Evolutionary conservation across 92 coral and sea anemone genomes (phyloP).

Genomic region (Zoanthus sociatus): DNA sequence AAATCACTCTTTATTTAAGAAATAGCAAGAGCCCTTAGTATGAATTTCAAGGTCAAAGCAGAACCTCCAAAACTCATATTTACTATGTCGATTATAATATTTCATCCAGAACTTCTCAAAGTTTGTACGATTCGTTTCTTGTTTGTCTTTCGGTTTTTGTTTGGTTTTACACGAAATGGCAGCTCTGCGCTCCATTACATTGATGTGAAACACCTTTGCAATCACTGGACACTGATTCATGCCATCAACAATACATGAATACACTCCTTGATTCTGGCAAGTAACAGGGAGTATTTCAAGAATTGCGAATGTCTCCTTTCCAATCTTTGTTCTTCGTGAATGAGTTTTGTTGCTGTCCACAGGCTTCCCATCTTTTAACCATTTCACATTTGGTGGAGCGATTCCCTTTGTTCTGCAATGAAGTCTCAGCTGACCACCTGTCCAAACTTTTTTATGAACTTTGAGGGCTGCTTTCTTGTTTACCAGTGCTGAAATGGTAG

Average conservation of each 20-base stretch:
- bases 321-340: background rate
- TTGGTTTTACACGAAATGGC: background rate
- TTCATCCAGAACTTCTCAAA: background rate
- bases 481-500: background rate
- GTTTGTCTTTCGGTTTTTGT: background rate
- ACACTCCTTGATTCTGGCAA: background rate
- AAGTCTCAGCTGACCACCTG: background rate
- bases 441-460: background rate
- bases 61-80: background rate
- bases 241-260: background rate
- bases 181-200: background rate
- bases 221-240: background rate
- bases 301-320: background rate
- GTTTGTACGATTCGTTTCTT: background rate
- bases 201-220: background rate
- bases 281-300: background rate
- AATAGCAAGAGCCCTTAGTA: background rate
- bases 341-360: background rate
- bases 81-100: background rate
- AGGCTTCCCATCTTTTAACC: conserved; percentile 11
- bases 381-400: background rate
- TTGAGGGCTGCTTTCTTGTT: background rate
- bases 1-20: background rate
- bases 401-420: background rate
- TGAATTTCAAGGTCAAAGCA: background rate